Evolutionary conservation across 2,888 invertebrate species (phyloP).

Genomic region (Acleris sparsana): DNA sequence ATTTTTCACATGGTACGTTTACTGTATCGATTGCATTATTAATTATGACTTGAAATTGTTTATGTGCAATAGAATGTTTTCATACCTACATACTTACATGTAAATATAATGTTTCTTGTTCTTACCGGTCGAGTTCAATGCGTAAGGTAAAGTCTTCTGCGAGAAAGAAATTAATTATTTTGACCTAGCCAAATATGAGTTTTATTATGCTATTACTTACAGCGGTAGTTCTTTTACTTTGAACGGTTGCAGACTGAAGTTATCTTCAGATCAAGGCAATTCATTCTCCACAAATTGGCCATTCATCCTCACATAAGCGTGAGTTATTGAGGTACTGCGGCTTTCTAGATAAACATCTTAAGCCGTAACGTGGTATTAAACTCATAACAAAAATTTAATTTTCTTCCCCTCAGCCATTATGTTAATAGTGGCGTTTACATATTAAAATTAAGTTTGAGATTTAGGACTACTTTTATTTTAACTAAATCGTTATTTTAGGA

Average conservation of each 20-base stretch:
- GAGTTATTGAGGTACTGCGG: constrained; percentile 58
- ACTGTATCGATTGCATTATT: no score
- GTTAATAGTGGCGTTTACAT: constrained; percentile 39
- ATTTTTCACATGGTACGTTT: no score
- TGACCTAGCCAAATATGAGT: not conserved
- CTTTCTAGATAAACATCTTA: constrained; percentile 48
- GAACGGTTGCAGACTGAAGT: constrained; percentile 41
- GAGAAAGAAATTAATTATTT: no score
- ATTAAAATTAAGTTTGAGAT: constrained; percentile 40
- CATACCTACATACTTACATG: no score
- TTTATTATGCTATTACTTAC: constrained; percentile 32
- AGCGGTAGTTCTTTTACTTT: constrained; percentile 36
- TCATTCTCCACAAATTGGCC: constrained; percentile 71
- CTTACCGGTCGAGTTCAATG: no score
- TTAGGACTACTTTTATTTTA: constrained; percentile 13
- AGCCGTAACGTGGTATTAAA: constrained; percentile 47
- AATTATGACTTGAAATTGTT: no score
- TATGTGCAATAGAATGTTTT: no score
- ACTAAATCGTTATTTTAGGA: not conserved
- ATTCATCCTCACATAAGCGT: constrained; percentile 68
- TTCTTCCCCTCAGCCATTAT: constrained; percentile 41
- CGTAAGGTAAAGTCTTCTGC: no score
- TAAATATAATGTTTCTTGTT: no score
- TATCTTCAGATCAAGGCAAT: constrained; percentile 68
- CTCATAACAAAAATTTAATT: constrained; percentile 49